A percentile compares a stretch with the other conserved stretches of the same genome.
Conservation (phyloP, 2,888 invertebrate genomes). For the Keiferia lycopersicella region DNA sequence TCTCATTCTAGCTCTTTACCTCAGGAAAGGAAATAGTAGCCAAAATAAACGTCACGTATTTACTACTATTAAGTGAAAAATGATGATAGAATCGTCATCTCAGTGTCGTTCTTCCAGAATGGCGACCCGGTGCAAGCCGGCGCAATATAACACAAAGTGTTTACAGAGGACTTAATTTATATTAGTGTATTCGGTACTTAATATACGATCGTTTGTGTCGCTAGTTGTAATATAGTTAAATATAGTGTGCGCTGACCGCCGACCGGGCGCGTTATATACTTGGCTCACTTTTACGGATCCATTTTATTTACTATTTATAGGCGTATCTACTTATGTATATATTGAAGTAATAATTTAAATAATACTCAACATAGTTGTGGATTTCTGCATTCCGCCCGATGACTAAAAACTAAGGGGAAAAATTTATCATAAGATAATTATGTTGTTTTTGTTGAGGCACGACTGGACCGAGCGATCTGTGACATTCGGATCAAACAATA, state of each 20-base stretch:
- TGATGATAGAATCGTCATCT: conserved; percentile 40
- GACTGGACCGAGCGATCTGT: conserved; percentile 43
- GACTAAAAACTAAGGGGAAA: conserved; percentile 78
- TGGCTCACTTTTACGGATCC: conserved; percentile 67
- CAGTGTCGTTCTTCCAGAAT: conserved; percentile 64
- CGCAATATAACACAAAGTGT: conserved; percentile 69
- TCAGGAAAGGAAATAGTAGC: not conserved
- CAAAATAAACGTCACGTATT: not conserved
- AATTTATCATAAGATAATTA: conserved; percentile 66
- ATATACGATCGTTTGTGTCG: conserved; percentile 68
- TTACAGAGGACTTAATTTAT: conserved; percentile 54
- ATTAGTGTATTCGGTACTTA: conserved; percentile 63
- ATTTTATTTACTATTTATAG: conserved; percentile 71
- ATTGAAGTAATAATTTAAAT: conserved; percentile 65
- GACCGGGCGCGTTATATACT: conserved; percentile 54
- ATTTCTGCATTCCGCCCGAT: conserved; percentile 82
- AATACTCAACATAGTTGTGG: conserved; percentile 82
- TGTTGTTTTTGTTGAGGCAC: conserved; percentile 61
- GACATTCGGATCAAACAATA: conserved; percentile 35
- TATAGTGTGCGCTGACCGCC: conserved; percentile 58
- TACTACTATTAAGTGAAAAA: not conserved
- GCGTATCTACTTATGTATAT: conserved; percentile 78
- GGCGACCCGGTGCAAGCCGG: conserved; percentile 57
- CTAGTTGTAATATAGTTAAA: conserved; percentile 67
- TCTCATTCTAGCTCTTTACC: not conserved